A percentile compares a stretch with the other conserved stretches of the same genome.
Conservation (phyloP, 2,888 invertebrate species). For the Meghimatium bilineatum region DNA sequence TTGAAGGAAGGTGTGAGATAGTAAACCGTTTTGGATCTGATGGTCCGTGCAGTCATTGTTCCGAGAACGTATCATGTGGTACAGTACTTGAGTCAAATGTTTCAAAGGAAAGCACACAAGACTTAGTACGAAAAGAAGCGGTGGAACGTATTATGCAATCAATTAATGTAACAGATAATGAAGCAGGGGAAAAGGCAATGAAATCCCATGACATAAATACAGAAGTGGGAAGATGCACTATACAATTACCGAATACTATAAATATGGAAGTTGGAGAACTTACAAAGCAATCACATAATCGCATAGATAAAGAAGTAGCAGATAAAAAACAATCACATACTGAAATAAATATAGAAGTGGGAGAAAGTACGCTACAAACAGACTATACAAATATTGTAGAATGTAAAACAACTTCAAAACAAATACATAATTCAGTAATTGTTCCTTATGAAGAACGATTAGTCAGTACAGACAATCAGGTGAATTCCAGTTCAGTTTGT, state of each 20-base stretch:
- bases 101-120: not conserved
- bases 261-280: not conserved
- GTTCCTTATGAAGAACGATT: not conserved
- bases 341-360: not conserved
- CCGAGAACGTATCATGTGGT: not conserved
- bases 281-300: not conserved
- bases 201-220: no score
- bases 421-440: no score
- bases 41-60: not conserved
- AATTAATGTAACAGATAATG: not conserved
- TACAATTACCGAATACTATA: not conserved
- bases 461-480: not conserved
- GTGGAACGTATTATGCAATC: not conserved
- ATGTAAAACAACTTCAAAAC: no score
- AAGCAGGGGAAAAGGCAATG: no score
- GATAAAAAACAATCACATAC: not conserved
- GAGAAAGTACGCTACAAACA: no score
- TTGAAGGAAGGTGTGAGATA: not conserved
- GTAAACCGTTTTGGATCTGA: not conserved
- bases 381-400: no score
- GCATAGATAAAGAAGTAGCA: not conserved
- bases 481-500: not conserved
- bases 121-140: not conserved
- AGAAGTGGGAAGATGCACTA: not conserved
- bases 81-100: not conserved